These are phyloP conservation scores for Andrena dorsata DNA, from an alignment of 2,888 invertebrate genomes.

Conservation along the genomic window DNA sequence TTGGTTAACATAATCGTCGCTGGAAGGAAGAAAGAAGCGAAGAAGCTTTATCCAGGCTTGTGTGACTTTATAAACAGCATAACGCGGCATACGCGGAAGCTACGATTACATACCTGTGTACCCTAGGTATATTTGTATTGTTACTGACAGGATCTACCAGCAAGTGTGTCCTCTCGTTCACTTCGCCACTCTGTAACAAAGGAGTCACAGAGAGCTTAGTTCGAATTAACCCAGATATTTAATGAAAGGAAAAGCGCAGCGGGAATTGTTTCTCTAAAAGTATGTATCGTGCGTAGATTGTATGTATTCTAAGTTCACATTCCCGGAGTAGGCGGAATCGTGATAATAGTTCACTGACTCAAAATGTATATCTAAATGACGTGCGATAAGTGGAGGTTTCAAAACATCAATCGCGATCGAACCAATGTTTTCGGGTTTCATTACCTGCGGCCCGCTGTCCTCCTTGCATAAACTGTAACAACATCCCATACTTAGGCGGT, in stretches of 20 bases:
- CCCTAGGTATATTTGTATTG: conserved; percentile 90
- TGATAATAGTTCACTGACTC: conserved; percentile 34
- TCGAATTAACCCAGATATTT: not conserved
- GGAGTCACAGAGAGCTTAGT: not conserved
- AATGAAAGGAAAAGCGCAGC: not conserved
- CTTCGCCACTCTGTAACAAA: conserved; percentile 86
- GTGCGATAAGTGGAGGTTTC: conserved; percentile 54
- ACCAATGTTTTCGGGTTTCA: conserved; percentile 38
- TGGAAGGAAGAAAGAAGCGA: conserved; percentile 78
- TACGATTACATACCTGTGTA: conserved; percentile 86
- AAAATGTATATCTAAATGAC: conserved; percentile 27
- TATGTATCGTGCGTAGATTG: not conserved
- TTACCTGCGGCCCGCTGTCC: conserved; percentile 89
- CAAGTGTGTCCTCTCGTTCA: conserved; percentile 92
- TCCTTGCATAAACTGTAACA: conserved; percentile 91
- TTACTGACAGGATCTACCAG: conserved; percentile 92
- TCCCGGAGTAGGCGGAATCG: conserved; percentile 21
- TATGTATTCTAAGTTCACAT: not conserved
- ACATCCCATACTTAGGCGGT: conserved; percentile 78
- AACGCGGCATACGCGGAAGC: not conserved
- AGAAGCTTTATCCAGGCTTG: conserved; percentile 29
- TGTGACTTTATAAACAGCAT: not conserved
- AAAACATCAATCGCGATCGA: conserved; percentile 19
- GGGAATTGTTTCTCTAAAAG: not conserved
- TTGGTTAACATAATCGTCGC: conserved; percentile 89